These are phyloP conservation scores for Neodiprion lecontei DNA, from an alignment of 1,140 invertebrate genomes.

Conservation along the genomic window DNA sequence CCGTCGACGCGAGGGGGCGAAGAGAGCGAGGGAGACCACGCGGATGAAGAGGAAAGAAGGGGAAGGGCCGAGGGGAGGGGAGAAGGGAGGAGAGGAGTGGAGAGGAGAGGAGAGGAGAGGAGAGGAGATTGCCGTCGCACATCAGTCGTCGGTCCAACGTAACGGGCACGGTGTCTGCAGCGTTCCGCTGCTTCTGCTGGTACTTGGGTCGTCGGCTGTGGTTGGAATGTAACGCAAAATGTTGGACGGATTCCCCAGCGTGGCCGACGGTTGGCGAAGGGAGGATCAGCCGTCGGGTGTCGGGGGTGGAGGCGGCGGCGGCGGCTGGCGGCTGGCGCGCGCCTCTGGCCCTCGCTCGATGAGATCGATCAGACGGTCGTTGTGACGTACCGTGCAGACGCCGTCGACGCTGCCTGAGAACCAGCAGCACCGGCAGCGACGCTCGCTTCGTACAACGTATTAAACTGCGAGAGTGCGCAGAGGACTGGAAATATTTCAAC, in stretches of 20 bases:
- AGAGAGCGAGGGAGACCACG: too few species aligned
- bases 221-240: conserved; percentile 1
- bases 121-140: neutral
- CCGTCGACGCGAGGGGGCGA: too few species aligned
- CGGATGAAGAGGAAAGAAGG: neutral
- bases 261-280: too few species aligned
- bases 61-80: neutral
- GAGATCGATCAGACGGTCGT: conserved; percentile 4
- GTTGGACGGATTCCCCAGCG: neutral
- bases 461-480: too few species aligned
- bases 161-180: neutral
- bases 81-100: neutral
- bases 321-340: neutral
- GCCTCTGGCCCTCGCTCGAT: conserved; percentile 4
- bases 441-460: conserved; percentile 1
- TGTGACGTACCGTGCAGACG: conserved; percentile 1
- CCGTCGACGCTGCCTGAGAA: neutral
- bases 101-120: neutral
- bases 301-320: neutral
- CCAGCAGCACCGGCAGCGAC: neutral
- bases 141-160: neutral
- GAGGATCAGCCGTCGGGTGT: neutral
- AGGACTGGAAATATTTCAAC: too few species aligned
- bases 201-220: neutral
- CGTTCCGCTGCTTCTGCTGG: neutral